A percentile compares a stretch with the other conserved stretches of the same genome.
These are phyloP conservation scores for Ptilodon capucinus DNA, from an alignment of 2,888 invertebrate genomes.

Conservation along the genomic window DNA sequence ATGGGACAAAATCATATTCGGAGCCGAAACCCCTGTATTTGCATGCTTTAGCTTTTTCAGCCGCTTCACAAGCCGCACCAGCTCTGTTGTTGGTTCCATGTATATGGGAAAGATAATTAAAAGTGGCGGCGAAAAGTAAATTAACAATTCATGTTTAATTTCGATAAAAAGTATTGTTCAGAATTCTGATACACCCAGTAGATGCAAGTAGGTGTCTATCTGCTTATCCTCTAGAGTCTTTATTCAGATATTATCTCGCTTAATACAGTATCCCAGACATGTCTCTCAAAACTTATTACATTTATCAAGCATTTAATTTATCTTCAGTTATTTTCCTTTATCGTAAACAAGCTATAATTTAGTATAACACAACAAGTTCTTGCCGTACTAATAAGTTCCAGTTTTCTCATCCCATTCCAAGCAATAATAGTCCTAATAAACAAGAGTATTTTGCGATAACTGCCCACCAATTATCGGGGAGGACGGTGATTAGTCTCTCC, in stretches of 20 bases:
- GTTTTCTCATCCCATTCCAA: slow-evolving; percentile 27
- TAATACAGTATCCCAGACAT: no score
- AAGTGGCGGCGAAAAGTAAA: no score
- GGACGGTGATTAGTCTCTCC: slow-evolving; percentile 23
- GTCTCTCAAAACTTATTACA: not conserved
- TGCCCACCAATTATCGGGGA: slow-evolving; percentile 27
- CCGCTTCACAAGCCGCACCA: no score
- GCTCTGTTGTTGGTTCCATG: no score
- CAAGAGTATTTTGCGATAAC: slow-evolving; percentile 32
- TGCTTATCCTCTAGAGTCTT: not conserved
- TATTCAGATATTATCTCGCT: not conserved
- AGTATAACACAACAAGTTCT: not conserved
- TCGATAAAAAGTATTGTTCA: no score
- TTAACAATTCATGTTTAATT: no score
- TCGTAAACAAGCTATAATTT: not conserved
- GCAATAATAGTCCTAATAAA: slow-evolving; percentile 29
- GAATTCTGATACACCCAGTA: no score
- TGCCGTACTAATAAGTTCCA: not conserved
- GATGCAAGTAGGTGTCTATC: no score
- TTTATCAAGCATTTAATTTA: not conserved
- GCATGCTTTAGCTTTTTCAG: no score
- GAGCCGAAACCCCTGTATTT: no score
- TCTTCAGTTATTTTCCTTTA: not conserved
- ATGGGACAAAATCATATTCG: no score
- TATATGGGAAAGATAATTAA: no score